Percentiles rank a stretch among this genome's conserved stretches.
Evolutionary conservation across 2,797 vertebrate genomes (phyloP).

Genomic region (Notolabrus celidotus): DNA sequence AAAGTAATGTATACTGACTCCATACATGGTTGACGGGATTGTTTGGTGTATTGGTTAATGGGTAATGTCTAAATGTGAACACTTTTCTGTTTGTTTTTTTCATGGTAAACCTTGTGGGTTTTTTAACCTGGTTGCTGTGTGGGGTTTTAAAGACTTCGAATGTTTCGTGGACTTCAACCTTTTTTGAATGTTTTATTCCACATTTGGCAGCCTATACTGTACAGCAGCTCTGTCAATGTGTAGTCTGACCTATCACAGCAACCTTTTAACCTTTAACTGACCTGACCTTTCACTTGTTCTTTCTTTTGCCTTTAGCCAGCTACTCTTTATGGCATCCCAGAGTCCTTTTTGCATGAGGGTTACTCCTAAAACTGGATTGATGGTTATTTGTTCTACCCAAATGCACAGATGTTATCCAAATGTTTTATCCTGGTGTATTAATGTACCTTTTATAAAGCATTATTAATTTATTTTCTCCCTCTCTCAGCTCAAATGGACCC

Average conservation of each 20-base stretch:
- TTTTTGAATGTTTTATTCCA: not conserved
- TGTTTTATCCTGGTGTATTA: not conserved
- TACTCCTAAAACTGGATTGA: constrained; percentile 22
- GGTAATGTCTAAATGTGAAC: constrained; percentile 42
- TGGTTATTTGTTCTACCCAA: constrained; percentile 1
- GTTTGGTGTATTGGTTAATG: constrained; percentile 38
- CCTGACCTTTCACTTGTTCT: constrained; percentile 28
- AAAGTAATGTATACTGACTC: constrained; percentile 30
- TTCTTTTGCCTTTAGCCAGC: constrained; percentile 38
- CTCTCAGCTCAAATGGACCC: constrained; percentile 90
- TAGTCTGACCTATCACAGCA: constrained; percentile 32
- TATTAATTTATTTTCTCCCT: constrained; percentile 20
- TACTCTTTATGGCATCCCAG: constrained; percentile 27
- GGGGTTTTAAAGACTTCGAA: constrained; percentile 14
- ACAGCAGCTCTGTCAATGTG: constrained; percentile 6
- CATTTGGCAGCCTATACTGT: too few species aligned
- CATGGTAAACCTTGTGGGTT: constrained; percentile 32
- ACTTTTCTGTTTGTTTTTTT: constrained; percentile 20
- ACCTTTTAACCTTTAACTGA: constrained; percentile 38
- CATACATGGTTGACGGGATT: constrained; percentile 31
- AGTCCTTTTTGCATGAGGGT: constrained; percentile 61
- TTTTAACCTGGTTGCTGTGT: constrained; percentile 52
- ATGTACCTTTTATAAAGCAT: not conserved
- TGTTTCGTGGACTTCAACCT: not conserved
- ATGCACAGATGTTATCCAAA: constrained; percentile 19